Percentiles rank a stretch among this genome's conserved stretches.
phyloP scores from a whole-genome alignment of 2,888 invertebrate genomes.

The Catocala nupta region DNA sequence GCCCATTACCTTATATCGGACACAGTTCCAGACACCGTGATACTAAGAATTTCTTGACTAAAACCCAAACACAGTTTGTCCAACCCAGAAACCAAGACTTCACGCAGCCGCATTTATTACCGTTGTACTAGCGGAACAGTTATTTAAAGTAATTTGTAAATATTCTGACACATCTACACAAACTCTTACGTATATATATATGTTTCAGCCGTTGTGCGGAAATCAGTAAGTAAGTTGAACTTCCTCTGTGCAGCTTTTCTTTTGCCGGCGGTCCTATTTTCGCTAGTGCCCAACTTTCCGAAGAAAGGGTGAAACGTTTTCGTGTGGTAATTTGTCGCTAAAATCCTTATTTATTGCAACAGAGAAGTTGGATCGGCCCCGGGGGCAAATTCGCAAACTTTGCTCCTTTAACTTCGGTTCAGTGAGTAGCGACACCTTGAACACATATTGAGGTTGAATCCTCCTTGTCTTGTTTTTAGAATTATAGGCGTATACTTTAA shows the following conservation, averaged over 20 bases:
- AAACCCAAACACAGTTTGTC: too few relatives aligned
- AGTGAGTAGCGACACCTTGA: slow-evolving; percentile 83
- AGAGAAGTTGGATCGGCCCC: slow-evolving; percentile 83
- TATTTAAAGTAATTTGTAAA: too few relatives aligned
- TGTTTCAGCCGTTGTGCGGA: not conserved
- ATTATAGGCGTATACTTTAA: slow-evolving; percentile 77
- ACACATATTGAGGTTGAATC: slow-evolving; percentile 85
- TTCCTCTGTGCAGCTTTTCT: slow-evolving; percentile 38
- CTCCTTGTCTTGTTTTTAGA: slow-evolving; percentile 81
- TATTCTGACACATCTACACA: too few relatives aligned
- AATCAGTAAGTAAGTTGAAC: slow-evolving; percentile 24
- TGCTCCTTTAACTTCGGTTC: slow-evolving; percentile 84
- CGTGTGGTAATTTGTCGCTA: slow-evolving; percentile 86
- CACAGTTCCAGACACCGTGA: too few relatives aligned
- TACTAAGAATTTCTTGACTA: too few relatives aligned
- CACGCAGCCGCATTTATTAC: too few relatives aligned
- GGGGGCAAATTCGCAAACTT: slow-evolving; percentile 82
- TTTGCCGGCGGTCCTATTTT: slow-evolving; percentile 65
- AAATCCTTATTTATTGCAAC: slow-evolving; percentile 87
- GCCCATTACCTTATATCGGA: too few relatives aligned
- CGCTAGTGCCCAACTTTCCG: slow-evolving; percentile 75
- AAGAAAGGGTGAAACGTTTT: slow-evolving; percentile 81
- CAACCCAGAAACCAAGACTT: too few relatives aligned
- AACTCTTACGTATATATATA: too few relatives aligned
- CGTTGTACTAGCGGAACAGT: too few relatives aligned